A percentile compares a stretch with the other conserved stretches of the same genome.
Conservation (phyloP, 2,888 invertebrate genomes). For the Sepiola atlantica region DNA sequence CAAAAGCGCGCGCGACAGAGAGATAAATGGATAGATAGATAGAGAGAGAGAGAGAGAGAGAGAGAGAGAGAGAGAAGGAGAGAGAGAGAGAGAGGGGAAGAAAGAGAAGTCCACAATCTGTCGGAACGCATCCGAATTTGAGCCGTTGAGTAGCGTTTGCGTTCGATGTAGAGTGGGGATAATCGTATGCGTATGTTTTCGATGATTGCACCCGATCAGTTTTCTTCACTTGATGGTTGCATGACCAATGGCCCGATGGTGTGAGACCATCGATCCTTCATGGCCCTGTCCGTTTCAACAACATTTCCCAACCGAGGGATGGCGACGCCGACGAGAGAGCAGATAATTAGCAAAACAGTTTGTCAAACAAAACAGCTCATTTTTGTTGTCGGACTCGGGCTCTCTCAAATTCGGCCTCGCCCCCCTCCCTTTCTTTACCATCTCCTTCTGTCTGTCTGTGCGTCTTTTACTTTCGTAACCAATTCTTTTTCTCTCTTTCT, state of each 20-base stretch:
- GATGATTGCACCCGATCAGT: too few species aligned
- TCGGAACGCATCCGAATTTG: background rate
- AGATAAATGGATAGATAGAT: too few species aligned
- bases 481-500: too few species aligned
- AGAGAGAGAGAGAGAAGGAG: background rate
- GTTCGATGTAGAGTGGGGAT: background rate
- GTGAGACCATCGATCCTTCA: background rate
- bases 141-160: background rate
- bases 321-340: background rate
- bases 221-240: background rate
- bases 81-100: background rate
- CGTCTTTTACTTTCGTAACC: too few species aligned
- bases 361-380: background rate
- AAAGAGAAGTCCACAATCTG: background rate
- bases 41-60: background rate
- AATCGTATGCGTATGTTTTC: background rate
- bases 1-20: too few species aligned
- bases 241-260: background rate
- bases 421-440: background rate
- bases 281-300: background rate
- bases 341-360: conserved; percentile 14
- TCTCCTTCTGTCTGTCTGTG: too few species aligned
- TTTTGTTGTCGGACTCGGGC: background rate
- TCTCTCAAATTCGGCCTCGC: background rate
- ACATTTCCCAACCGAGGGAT: background rate